These are phyloP conservation scores for Platycheirus albimanus DNA, from an alignment of 2,888 invertebrate species.

Conservation along the genomic window DNA sequence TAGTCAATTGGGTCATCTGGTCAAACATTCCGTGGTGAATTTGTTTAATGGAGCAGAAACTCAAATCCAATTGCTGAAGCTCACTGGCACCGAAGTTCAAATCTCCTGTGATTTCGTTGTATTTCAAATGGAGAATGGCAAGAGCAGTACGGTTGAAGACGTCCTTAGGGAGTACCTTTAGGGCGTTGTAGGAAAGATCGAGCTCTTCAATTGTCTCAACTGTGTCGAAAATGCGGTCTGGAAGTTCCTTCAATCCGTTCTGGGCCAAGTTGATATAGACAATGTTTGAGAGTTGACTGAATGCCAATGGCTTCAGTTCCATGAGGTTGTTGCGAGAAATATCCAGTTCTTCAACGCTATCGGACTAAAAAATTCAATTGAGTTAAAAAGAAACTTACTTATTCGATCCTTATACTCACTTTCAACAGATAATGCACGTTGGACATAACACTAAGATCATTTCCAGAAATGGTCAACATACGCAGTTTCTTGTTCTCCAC, in stretches of 20 bases:
- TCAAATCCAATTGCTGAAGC: conserved; percentile 87
- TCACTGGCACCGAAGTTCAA: conserved; percentile 86
- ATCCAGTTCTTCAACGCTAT: conserved; percentile 88
- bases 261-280: conserved; percentile 88
- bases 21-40: conserved; percentile 87
- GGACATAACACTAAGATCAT: conserved; percentile 84
- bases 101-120: conserved; percentile 87
- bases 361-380: conserved; percentile 79
- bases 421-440: conserved; percentile 79
- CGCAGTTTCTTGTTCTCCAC: conserved; percentile 86
- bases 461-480: conserved; percentile 87
- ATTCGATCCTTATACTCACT: conserved; percentile 72
- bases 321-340: conserved; percentile 88
- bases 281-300: conserved; percentile 86
- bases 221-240: conserved; percentile 84
- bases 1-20: conserved; percentile 86
- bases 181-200: conserved; percentile 88
- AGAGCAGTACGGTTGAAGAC: conserved; percentile 88
- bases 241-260: conserved; percentile 85
- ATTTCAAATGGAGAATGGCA: conserved; percentile 87
- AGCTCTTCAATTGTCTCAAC: conserved; percentile 88
- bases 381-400: neutral
- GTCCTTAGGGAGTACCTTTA: conserved; percentile 86
- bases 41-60: conserved; percentile 87
- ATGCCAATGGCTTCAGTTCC: conserved; percentile 86